These are phyloP conservation scores for Anisognathus igniventris DNA, from an alignment of 2,797 vertebrate genomes.

Conservation along the genomic window DNA sequence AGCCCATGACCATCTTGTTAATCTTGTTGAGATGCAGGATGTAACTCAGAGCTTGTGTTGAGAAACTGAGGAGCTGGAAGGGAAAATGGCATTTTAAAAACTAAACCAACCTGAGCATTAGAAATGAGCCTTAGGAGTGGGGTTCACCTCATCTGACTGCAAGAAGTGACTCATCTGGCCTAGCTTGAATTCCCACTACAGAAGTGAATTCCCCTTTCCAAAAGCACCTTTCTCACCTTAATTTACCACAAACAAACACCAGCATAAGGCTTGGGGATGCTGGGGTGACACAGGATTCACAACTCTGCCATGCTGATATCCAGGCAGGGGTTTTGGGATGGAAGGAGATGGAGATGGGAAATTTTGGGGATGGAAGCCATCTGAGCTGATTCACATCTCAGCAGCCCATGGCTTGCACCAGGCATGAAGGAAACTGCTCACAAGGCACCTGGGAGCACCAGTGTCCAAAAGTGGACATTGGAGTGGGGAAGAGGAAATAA, in stretches of 20 bases:
- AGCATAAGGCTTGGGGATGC: accelerated
- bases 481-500: not conserved
- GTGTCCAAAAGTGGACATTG: accelerated
- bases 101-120: not conserved
- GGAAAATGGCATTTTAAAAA: not conserved
- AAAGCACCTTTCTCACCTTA: not conserved
- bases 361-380: not conserved
- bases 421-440: not conserved
- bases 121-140: not conserved
- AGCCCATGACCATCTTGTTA: not conserved
- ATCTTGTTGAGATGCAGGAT: not conserved
- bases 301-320: not conserved
- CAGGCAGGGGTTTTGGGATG: not conserved
- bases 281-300: not conserved
- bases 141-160: not conserved
- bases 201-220: not conserved
- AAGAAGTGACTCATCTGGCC: not conserved
- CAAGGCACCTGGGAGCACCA: not conserved
- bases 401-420: not conserved
- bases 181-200: not conserved
- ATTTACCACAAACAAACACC: not conserved
- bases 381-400: not conserved
- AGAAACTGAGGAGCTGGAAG: not conserved
- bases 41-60: not conserved
- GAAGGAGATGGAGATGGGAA: not conserved